These are phyloP conservation scores for Smittia sp. DNA, from an alignment of 2,888 invertebrate species.

Conservation along the genomic window DNA sequence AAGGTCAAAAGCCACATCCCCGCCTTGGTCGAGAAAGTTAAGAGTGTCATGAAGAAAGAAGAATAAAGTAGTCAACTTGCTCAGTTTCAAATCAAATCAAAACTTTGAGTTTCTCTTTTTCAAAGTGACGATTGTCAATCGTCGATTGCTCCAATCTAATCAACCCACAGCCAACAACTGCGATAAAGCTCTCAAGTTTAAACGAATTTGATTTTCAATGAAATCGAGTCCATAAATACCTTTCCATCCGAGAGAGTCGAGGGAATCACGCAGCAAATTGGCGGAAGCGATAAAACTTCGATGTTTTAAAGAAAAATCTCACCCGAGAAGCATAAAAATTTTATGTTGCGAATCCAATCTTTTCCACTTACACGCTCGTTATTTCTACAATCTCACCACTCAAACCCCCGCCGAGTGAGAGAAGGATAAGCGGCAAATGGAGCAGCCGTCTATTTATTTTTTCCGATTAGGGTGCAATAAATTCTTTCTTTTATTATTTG, in stretches of 20 bases:
- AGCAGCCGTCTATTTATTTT: background rate
- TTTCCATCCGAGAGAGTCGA: background rate
- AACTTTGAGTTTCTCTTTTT: no score
- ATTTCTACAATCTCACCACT: background rate
- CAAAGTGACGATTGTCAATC: no score
- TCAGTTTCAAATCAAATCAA: no score
- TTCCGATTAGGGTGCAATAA: slow-evolving; percentile 32
- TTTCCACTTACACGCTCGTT: background rate
- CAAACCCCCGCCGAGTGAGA: background rate
- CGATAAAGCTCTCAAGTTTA: background rate
- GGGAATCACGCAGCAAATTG: background rate
- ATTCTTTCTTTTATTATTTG: slow-evolving; percentile 12
- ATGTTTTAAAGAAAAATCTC: background rate
- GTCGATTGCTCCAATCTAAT: background rate
- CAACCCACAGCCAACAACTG: background rate
- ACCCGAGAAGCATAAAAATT: background rate
- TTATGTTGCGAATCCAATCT: background rate
- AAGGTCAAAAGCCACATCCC: background rate
- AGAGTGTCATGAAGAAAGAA: background rate
- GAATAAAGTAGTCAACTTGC: no score
- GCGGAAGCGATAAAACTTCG: no score
- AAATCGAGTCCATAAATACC: slow-evolving; percentile 19
- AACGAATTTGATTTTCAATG: slow-evolving; percentile 10
- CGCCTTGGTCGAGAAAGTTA: background rate
- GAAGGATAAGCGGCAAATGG: background rate